Conservation (phyloP, 2,113 vertebrate genomes). For the Oxygymnocypris stewartii region DNA sequence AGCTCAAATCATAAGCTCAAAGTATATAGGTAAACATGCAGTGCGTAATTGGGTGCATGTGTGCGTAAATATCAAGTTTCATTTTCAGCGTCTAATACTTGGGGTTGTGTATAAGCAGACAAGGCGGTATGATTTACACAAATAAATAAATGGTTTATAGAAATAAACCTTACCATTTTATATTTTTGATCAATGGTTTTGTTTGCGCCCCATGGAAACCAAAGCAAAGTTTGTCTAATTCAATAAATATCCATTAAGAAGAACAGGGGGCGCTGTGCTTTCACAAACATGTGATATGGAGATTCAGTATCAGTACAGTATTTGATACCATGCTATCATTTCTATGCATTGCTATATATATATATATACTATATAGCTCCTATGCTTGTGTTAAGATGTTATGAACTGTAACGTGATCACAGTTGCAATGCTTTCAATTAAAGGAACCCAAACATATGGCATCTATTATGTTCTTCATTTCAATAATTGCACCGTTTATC, state of each 20-base stretch:
- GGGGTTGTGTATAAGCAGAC: background rate
- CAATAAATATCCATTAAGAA: constrained; percentile 15
- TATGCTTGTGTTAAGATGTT: background rate
- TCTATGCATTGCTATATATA: background rate
- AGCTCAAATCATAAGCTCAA: background rate
- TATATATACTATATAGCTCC: background rate
- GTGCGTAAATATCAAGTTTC: constrained; percentile 28
- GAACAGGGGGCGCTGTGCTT: constrained; percentile 41
- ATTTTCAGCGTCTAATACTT: background rate
- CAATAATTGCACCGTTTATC: constrained; percentile 60
- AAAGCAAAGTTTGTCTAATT: constrained; percentile 3
- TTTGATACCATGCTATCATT: background rate
- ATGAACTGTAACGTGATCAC: background rate
- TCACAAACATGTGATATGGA: background rate
- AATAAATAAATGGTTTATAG: background rate
- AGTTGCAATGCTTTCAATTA: background rate
- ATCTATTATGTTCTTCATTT: constrained; percentile 60
- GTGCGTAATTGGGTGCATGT: constrained; percentile 36
- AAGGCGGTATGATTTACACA: background rate
- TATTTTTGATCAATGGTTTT: background rate
- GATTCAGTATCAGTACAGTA: background rate
- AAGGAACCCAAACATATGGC: constrained; percentile 46
- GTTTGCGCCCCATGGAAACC: background rate
- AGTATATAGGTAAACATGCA: background rate
- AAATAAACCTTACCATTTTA: background rate